Conservation (phyloP, 2,797 vertebrate species). For the Peromyscus attwateri region DNA sequence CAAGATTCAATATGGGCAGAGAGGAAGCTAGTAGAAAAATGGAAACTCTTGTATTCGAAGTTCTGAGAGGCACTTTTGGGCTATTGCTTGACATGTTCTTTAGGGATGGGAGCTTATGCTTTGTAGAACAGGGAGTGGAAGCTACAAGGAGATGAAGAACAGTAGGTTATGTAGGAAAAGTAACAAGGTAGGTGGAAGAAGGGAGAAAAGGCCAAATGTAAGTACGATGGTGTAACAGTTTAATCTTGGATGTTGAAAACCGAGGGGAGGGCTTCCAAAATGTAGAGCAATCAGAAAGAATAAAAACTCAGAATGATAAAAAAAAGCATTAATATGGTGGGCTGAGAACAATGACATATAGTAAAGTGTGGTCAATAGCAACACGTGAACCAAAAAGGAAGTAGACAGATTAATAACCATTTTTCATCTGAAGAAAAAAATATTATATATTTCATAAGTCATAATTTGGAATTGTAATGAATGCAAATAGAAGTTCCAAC, state of each 20-base stretch:
- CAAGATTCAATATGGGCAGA: background rate
- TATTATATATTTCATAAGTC: background rate
- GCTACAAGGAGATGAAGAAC: background rate
- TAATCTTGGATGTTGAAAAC: background rate
- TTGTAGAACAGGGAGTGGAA: conserved; percentile 1
- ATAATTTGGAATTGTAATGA: background rate
- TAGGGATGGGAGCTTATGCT: background rate
- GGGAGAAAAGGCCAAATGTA: background rate
- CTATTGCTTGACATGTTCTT: background rate
- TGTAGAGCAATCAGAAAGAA: background rate
- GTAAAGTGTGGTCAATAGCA: background rate
- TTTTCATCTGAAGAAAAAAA: background rate
- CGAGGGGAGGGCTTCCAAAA: background rate
- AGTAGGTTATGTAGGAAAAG: background rate
- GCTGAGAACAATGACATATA: background rate
- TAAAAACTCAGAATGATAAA: background rate
- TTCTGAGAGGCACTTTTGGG: background rate
- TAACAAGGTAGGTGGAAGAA: background rate
- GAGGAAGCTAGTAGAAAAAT: background rate
- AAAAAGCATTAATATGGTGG: background rate
- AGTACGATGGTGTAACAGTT: background rate
- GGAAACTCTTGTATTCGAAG: background rate
- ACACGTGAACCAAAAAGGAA: background rate
- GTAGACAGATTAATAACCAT: background rate
- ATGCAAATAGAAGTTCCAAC: background rate